Conservation (phyloP, 2,113 vertebrate genomes). For the Sinocyclocheilus grahami region DNA sequence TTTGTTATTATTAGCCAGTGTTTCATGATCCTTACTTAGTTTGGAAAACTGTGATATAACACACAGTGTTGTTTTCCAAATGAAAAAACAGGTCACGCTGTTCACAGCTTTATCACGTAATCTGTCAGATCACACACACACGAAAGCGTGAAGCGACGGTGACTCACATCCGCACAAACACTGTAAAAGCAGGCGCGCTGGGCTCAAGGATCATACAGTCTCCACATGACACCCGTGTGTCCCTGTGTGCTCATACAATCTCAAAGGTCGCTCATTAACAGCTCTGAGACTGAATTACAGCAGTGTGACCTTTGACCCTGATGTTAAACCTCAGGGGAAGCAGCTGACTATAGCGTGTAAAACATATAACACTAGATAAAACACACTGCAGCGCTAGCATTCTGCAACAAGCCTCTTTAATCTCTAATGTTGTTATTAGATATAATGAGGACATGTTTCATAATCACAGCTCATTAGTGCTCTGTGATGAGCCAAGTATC, state of each 20-base stretch:
- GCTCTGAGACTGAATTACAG: not conserved
- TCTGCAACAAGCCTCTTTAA: not conserved
- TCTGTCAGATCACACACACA: not conserved
- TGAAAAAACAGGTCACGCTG: not conserved
- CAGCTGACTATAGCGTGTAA: not conserved
- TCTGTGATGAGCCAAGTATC: not conserved
- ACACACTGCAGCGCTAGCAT: not conserved
- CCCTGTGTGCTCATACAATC: not conserved
- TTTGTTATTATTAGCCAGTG: not conserved
- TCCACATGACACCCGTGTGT: not conserved
- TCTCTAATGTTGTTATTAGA: not conserved
- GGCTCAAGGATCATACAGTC: not conserved
- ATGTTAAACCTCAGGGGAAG: not conserved
- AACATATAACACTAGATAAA: not conserved
- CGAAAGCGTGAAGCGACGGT: not conserved
- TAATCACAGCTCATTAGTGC: not conserved
- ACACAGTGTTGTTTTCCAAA: not conserved
- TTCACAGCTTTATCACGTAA: not conserved
- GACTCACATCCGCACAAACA: slow-evolving; percentile 21
- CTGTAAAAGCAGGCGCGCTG: not conserved
- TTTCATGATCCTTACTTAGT: not conserved
- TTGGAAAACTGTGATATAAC: not conserved
- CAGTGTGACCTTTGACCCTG: not conserved
- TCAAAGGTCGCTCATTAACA: slow-evolving; percentile 6
- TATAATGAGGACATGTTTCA: not conserved